Evolutionary conservation across 2,797 vertebrate species (phyloP), one percentile per base, ranked within the genome.

Genomic region (Typhlichthys eigenmanni): DNA sequence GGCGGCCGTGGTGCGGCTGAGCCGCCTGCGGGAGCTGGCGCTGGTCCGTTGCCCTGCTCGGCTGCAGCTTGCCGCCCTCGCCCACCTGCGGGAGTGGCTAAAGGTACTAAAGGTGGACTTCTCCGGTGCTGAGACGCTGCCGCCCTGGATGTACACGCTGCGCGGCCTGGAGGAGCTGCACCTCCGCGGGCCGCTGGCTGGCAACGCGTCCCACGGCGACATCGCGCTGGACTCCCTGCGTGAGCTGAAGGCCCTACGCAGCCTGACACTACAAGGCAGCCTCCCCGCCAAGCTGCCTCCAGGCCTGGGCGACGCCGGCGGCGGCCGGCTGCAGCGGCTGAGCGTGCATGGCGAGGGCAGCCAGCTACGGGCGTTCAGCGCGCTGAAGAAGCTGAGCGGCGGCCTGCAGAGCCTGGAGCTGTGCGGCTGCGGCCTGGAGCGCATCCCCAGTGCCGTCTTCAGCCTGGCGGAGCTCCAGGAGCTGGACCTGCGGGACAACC

Each of bases 391-490:
- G 74, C 79, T 97, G 19, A 24, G 8, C 34, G 6, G 34, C 2
- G 24, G 76, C 13, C 72, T 97, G 1, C 79, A 85, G n/a, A 90
- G 92, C 3, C 65, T 97, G 68, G 93, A 95, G 83, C 78, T 96
- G 48, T 87, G 92, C 34, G 93, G 90, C 60, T 97, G 96, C 0
- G 89, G 90, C 8, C 82, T 97, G 62, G 95, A 96, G 68, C 93
- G 94, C 1, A 94, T 97, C 74, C 95, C 96, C 0, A 95, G 95
- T 0, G 94, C 95, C 0, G 80, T 97, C 50, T 96, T 97, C 81
- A 95, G 94, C 76, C 88, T 97, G 47, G 81, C 67, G 1, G 93
- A 91, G 0, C 81, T 97, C 54, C 94, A 96, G 79, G 93, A 94
- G 72, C 69, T 96, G 51, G 95, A 96, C 83, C 87, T 96, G 48